Percentiles rank a stretch among this genome's conserved stretches.
These are phyloP conservation scores for Myanophis thanlyinensis DNA, from an alignment of 2,113 vertebrate species.

Conservation along the genomic window DNA sequence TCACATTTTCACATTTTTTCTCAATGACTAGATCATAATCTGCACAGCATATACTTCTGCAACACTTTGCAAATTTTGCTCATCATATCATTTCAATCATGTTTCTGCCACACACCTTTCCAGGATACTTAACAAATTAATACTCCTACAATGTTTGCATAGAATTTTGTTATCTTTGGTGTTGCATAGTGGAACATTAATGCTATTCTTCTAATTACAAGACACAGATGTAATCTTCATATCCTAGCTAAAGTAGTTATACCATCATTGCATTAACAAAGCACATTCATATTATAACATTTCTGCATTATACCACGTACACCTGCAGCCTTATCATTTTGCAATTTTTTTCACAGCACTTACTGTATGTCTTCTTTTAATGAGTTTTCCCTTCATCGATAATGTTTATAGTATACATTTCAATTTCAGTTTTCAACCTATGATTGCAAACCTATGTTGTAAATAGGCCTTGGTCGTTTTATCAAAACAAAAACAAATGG, in stretches of 20 bases:
- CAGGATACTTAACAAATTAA: background rate
- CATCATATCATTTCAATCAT: background rate
- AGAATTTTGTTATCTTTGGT: background rate
- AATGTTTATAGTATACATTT: background rate
- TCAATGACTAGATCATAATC: background rate
- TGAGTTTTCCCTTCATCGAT: background rate
- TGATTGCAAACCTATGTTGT: background rate
- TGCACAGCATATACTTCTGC: background rate
- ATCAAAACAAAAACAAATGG: background rate
- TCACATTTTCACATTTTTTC: background rate
- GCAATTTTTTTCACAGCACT: background rate
- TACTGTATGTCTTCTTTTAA: background rate
- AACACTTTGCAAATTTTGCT: background rate
- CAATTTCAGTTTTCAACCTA: background rate
- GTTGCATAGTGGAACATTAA: background rate
- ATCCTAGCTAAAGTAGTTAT: background rate
- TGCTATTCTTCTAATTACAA: background rate
- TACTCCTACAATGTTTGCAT: background rate
- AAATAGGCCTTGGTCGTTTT: background rate
- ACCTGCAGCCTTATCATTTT: background rate
- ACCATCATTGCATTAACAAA: background rate
- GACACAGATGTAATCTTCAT: background rate
- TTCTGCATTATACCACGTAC: background rate
- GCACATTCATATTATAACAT: background rate
- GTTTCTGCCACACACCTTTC: background rate